Evolutionary conservation across 53 echinoderm and acorn worm genomes (phyloP), one percentile per base, ranked within the genome.

Genomic region (Temnopleurus reevesii): DNA sequence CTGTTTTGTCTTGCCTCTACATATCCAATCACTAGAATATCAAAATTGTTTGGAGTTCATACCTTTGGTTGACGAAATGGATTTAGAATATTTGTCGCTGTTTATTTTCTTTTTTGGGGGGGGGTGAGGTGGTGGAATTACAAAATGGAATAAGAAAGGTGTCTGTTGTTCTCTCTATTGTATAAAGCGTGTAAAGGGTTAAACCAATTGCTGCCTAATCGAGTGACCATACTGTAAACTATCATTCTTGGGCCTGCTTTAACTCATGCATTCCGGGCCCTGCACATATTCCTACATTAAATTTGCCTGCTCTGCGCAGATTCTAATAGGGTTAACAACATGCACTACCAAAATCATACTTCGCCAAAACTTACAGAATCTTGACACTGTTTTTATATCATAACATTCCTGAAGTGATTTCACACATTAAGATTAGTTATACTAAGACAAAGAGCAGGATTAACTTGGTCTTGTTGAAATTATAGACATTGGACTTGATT

Each of bases 211-310:
- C n/a, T n/a, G n/a, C n/a, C n/a, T 38, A 8, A 15, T 12, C 35
- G 19, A 19, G 19, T 0, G 41, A 71, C 71, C 23, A 71, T 38
- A 71, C 71, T 21, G 36, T 41, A 71, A 71, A 41, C 71, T 21
- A 41, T 38, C 71, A 1, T 41, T 71, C 41, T 41, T 71, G 41
- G 38, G 71, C 41, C 41, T 71, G 17, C 1, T 38, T n/a, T 38
- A 41, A 71, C 41, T 41, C 71, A 71, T 71, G 71, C 71, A 71
- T 41, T 41, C n/a, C 71, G 41, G 71, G 41, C 71, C 21, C n/a
- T 6, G 0, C 5, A 21, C 41, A 43, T 71, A 9, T 71, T 71
- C n/a, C 41, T 38, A 71, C 36, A 41, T 41, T 6, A 71, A 71
- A 71, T 71, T 41, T 5, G 9, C 8, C 71, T 71, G 71, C 71